Conservation (phyloP, 2,797 vertebrate species). For the Eurystomus glaucurus region DNA sequence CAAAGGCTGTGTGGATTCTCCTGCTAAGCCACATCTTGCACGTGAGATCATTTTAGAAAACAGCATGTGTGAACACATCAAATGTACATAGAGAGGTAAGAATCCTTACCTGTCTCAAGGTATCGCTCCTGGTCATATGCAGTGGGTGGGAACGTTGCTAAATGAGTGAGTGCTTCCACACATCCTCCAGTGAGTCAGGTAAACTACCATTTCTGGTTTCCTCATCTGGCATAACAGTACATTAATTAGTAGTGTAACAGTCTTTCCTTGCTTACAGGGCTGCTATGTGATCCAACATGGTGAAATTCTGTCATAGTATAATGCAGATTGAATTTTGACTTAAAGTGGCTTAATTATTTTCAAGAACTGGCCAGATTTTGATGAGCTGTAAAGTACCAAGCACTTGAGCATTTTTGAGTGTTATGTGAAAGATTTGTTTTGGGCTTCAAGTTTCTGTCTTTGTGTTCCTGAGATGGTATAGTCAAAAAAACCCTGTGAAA, state of each 20-base stretch:
- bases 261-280: not conserved
- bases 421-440: not conserved
- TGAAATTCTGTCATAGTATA: not conserved
- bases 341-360: not conserved
- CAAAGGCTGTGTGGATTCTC: not conserved
- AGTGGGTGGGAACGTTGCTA: not conserved
- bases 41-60: not conserved
- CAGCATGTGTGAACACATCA: fast-evolving
- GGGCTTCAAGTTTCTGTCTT: not conserved
- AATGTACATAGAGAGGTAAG: not conserved
- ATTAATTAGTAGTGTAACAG: not conserved
- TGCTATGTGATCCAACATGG: not conserved
- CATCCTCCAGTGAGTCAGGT: not conserved
- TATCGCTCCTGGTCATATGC: not conserved
- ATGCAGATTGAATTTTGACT: not conserved
- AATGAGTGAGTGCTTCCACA: not conserved
- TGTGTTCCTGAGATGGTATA: not conserved
- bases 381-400: not conserved
- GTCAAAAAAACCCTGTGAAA: not conserved
- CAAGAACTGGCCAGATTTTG: not conserved
- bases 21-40: not conserved
- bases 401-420: not conserved
- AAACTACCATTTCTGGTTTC: not conserved
- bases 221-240: not conserved
- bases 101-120: not conserved